A percentile compares a stretch with the other conserved stretches of the same genome.
Conservation (phyloP, 1,140 invertebrate species). For the Anastrepha ludens region DNA sequence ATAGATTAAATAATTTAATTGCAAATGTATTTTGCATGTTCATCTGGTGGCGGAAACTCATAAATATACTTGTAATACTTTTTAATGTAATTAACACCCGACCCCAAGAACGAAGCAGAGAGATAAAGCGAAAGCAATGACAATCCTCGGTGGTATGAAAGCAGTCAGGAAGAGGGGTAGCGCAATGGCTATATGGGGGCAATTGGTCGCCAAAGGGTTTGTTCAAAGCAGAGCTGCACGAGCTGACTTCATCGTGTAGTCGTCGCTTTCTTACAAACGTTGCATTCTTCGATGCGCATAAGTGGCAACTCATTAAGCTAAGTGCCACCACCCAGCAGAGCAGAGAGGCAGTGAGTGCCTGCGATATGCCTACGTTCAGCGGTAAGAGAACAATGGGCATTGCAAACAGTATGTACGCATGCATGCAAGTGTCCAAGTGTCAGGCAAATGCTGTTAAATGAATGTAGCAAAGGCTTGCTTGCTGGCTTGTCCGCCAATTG, state of each 20-base stretch:
- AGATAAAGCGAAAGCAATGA: background rate
- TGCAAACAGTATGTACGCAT: background rate
- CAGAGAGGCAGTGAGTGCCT: background rate
- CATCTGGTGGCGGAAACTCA: background rate
- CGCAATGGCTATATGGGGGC: background rate
- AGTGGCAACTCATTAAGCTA: constrained; percentile 49
- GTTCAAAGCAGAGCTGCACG: background rate
- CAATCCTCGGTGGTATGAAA: background rate
- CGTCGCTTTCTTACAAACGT: background rate
- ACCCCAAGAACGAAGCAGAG: background rate
- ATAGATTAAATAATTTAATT: background rate
- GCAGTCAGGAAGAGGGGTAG: background rate
- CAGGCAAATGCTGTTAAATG: background rate
- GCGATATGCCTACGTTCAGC: background rate
- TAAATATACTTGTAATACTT: background rate
- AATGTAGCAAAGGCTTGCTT: background rate
- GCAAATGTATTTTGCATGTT: background rate
- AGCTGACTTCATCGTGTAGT: background rate
- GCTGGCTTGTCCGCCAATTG: background rate
- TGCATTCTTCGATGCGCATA: background rate
- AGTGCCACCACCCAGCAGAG: constrained; percentile 12
- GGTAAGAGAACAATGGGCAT: background rate
- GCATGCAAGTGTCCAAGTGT: background rate
- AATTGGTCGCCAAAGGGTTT: background rate
- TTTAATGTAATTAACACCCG: constrained; percentile 39